A percentile compares a stretch with the other conserved stretches of the same genome.
These are phyloP conservation scores for Hemicordylus capensis DNA, from an alignment of 2,113 vertebrate genomes.

Conservation along the genomic window DNA sequence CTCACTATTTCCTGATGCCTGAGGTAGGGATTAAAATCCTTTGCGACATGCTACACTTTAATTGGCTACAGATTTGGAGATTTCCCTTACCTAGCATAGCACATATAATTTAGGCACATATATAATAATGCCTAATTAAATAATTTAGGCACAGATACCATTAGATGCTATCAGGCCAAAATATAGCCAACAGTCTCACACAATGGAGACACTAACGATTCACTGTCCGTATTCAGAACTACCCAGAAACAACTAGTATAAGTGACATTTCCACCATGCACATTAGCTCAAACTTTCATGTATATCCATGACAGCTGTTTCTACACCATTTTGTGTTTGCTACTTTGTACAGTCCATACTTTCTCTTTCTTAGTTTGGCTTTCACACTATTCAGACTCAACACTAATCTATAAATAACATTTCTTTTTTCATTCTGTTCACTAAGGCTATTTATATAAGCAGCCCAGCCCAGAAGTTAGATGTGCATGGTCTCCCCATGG, in stretches of 20 bases:
- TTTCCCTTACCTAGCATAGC: slow-evolving; percentile 2
- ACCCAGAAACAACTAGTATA: background rate
- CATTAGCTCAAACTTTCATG: background rate
- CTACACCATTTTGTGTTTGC: background rate
- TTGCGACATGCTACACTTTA: background rate
- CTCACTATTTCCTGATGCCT: background rate
- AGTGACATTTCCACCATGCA: background rate
- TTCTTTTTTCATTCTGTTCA: too few species aligned
- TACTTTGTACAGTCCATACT: background rate
- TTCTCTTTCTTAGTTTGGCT: background rate
- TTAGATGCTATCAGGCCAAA: too few species aligned
- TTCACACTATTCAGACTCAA: background rate
- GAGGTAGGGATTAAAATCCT: background rate
- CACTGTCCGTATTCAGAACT: background rate
- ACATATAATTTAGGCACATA: too few species aligned
- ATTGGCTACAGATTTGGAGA: background rate
- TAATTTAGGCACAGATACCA: too few species aligned
- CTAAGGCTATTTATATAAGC: too few species aligned
- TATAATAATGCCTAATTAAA: too few species aligned
- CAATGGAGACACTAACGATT: accelerated
- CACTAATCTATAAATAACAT: background rate
- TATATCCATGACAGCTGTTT: background rate
- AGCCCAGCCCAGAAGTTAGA: background rate
- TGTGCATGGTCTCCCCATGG: too few species aligned
- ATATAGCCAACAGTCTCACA: too few species aligned